Base-by-base conservation (phyloP, 2,888 invertebrate species). In the Taenaris catops region DNA sequence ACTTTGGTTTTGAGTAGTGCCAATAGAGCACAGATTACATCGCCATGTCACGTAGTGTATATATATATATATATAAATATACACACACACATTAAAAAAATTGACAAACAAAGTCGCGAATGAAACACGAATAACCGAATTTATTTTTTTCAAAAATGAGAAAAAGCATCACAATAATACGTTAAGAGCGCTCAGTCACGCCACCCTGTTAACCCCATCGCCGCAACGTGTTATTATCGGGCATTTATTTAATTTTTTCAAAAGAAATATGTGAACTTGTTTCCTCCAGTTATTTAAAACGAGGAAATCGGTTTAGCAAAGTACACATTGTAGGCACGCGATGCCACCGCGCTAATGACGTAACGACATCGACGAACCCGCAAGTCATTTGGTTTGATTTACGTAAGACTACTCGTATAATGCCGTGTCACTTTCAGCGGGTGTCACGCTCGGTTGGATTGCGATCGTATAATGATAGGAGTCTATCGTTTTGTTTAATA, bases 111-210 rank as follows among this genome's bases (percentile, higher is more conserved):
- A 18, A 32, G 25, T 25, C 25, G 19, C 29, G 25, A 27, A 20
- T 10, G 20, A 24, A 29, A 7, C 16, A 7, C 12, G 19, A 10
- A 23, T 8, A 16, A 7, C 28, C 28, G 19, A 23, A 31, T 23
- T 16, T n/a, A n/a, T n/a, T n/a, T n/a, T n/a, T n/a, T n/a, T n/a
- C n/a, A 31, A 23, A 28, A 31, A 21, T 8, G 9, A 31, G 23
- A 16, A 23, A 29, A 17, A 31, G n/a, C n/a, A 9, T 21, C 14
- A 19, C 21, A 28, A 53, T 60, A 66, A 67, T 70, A 68, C 63
- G 75, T 71, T 80, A 79, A 83, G 76, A 75, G 78, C 60, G 68
- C 56, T 46, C 68, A 75, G 84, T 84, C 84, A 84, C 84, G 84
- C 74, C 65, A 80, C 18, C 73, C 71, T 62, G 75, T 80, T 79